These are phyloP conservation scores for Microcebus ravelobensis DNA, from an alignment of 2,113 vertebrate genomes.

Conservation along the genomic window DNA sequence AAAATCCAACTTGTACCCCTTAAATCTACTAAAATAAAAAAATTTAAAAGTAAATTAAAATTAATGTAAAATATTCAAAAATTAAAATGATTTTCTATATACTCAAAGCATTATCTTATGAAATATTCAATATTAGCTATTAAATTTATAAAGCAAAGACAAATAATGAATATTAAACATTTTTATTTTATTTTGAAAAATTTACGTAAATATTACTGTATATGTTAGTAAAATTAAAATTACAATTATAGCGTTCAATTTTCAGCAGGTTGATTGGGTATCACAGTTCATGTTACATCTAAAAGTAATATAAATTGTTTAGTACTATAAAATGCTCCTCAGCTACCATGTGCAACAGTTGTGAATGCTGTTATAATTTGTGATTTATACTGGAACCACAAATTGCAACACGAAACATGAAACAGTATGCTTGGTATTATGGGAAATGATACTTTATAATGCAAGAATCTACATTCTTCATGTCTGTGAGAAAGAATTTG, in stretches of 20 bases:
- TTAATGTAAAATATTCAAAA: background rate
- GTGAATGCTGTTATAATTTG: background rate
- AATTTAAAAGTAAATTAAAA: background rate
- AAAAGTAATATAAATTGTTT: background rate
- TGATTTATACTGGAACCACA: background rate
- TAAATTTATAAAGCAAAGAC: background rate
- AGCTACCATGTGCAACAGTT: background rate
- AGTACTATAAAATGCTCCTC: background rate
- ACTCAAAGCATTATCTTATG: background rate
- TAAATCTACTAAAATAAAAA: background rate
- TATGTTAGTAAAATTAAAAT: background rate
- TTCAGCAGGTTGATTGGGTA: background rate
- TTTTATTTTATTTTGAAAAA: background rate
- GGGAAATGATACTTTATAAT: background rate
- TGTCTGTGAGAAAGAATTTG: background rate
- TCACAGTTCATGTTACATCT: background rate
- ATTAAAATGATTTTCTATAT: background rate
- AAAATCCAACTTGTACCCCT: no score
- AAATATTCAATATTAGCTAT: background rate
- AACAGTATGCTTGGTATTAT: background rate
- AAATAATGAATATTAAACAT: slow-evolving; percentile 8
- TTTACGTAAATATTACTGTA: background rate
- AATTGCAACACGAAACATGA: background rate
- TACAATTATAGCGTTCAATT: background rate
- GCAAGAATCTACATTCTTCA: background rate